Conservation (phyloP, 37 sponge, comb jelly and placozoan species). For the Geodia barretti region DNA sequence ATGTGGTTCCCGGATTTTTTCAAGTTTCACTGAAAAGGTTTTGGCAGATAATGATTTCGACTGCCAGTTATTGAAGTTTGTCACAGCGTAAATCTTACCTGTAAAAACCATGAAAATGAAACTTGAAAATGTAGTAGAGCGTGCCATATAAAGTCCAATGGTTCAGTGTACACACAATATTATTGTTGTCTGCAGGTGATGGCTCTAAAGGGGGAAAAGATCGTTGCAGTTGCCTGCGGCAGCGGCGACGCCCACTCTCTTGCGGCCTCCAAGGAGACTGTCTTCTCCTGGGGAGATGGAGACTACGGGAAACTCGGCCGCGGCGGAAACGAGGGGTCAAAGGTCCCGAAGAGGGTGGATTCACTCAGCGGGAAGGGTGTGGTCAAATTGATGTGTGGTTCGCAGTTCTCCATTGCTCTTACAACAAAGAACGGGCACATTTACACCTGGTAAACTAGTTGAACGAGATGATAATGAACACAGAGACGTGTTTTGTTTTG, state of each 20-base stretch:
- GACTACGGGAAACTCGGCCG: slow-evolving; percentile 98
- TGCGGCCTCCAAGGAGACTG: slow-evolving; percentile 62
- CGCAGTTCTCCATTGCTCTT: slow-evolving; percentile 96
- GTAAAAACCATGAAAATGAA: no score
- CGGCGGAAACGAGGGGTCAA: slow-evolving; percentile 93
- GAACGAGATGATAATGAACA: background rate
- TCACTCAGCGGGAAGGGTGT: slow-evolving; percentile 65
- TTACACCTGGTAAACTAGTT: slow-evolving; percentile 85
- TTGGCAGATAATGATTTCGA: background rate
- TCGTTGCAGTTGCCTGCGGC: slow-evolving; percentile 83
- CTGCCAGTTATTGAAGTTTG: no score
- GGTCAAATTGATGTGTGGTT: slow-evolving; percentile 85
- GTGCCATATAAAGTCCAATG: no score
- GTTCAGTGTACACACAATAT: no score
- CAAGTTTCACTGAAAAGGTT: background rate
- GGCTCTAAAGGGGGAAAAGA: slow-evolving; percentile 69
- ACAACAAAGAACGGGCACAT: slow-evolving; percentile 78
- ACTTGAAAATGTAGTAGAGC: no score
- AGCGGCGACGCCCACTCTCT: slow-evolving; percentile 97
- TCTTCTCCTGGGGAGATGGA: slow-evolving; percentile 97
- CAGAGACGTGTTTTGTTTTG: background rate
- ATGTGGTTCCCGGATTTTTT: background rate
- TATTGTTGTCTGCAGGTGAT: slow-evolving; percentile 43
- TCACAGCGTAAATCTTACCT: no score
- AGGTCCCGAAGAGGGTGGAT: slow-evolving; percentile 85